Percentiles rank a stretch among this genome's conserved stretches.
These are phyloP conservation scores for Lysiphlebus fabarum DNA, from an alignment of 1,140 invertebrate species.

Conservation along the genomic window DNA sequence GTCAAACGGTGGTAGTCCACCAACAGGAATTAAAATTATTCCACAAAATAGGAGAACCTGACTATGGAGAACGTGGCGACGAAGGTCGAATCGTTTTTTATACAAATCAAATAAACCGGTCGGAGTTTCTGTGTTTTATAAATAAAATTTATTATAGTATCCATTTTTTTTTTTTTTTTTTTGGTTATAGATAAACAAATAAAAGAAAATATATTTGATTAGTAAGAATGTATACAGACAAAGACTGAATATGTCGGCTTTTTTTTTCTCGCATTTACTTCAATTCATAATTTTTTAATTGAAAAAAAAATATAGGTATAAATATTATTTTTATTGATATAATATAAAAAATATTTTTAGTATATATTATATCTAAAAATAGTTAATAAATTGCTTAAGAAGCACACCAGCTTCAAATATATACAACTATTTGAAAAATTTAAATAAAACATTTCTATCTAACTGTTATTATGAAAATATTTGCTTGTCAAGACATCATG, in stretches of 20 bases:
- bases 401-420: no score
- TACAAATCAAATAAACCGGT: slow-evolving; percentile 45
- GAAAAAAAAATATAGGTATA: no score
- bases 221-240: neutral
- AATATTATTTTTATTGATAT: no score
- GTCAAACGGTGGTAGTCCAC: slow-evolving; percentile 43
- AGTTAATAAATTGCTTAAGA: no score
- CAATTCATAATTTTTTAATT: no score
- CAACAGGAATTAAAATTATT: slow-evolving; percentile 36
- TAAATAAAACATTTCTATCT: no score
- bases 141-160: slow-evolving; percentile 28
- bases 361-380: no score
- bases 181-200: slow-evolving; percentile 12
- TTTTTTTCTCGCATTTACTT: no score
- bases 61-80: slow-evolving; percentile 53
- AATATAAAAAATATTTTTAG: no score
- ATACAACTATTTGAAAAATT: no score
- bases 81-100: slow-evolving; percentile 45
- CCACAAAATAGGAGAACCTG: slow-evolving; percentile 49
- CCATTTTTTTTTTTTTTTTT: neutral
- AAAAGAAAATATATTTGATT: neutral
- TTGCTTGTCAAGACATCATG: no score
- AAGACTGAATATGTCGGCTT: neutral
- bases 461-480: no score
- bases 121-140: slow-evolving; percentile 43